Evolutionary conservation across 1,140 invertebrate genomes (phyloP).

Genomic region (Anastrepha ludens): DNA sequence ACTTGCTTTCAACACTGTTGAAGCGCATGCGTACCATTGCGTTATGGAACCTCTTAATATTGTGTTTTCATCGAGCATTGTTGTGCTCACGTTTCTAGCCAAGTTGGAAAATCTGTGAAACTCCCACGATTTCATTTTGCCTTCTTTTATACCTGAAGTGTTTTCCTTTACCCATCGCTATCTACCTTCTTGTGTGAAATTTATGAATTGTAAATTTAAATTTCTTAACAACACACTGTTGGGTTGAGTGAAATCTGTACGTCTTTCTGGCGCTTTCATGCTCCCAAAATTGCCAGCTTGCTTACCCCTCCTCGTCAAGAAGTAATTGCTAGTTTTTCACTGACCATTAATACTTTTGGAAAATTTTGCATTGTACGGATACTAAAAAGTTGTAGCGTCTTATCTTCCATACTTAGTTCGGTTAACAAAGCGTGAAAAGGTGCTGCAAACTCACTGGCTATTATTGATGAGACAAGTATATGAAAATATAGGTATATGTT

Average conservation of each 20-base stretch:
- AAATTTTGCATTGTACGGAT: background rate
- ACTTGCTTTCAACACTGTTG: background rate
- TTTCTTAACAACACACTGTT: slow-evolving; percentile 26
- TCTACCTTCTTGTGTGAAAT: slow-evolving; percentile 17
- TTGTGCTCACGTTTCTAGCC: slow-evolving; percentile 22
- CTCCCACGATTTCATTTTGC: slow-evolving; percentile 56
- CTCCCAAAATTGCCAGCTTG: background rate
- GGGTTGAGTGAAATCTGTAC: background rate
- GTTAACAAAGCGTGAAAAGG: slow-evolving; percentile 11
- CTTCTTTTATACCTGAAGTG: background rate
- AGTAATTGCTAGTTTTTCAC: slow-evolving; percentile 9
- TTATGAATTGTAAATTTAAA: slow-evolving; percentile 55
- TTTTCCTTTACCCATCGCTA: background rate
- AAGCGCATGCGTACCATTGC: slow-evolving; percentile 46
- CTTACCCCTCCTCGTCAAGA: background rate
- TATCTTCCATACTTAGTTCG: slow-evolving; percentile 1
- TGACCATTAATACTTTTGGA: slow-evolving; percentile 14
- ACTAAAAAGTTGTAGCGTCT: background rate
- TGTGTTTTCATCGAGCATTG: slow-evolving; percentile 18
- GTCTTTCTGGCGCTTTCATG: slow-evolving; percentile 23
- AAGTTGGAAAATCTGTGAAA: slow-evolving; percentile 50
- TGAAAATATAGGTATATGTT: background rate
- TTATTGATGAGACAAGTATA: background rate
- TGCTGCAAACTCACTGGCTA: background rate
- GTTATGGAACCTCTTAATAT: background rate